Evolutionary conservation across 2,797 vertebrate genomes (phyloP).

Genomic region (Lithobates sylvaticus): DNA sequence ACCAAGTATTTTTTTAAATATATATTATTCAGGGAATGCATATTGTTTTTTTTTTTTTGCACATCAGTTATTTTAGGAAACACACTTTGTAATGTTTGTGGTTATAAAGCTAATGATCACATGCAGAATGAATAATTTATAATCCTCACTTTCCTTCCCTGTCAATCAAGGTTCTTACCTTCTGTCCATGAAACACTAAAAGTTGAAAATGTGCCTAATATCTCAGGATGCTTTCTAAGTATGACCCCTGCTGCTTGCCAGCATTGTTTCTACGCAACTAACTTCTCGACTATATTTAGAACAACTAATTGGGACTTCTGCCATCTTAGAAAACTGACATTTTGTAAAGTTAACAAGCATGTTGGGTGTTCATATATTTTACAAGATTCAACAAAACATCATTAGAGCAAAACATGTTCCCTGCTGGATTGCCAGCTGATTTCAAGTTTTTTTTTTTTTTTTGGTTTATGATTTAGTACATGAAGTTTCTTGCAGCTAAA

Average conservation of each 20-base stretch:
- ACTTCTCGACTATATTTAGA: slow-evolving; percentile 81
- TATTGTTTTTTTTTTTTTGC: background rate
- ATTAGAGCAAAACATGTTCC: slow-evolving; percentile 70
- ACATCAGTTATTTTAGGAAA: slow-evolving; percentile 9
- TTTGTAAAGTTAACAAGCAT: slow-evolving; percentile 80
- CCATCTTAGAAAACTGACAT: slow-evolving; percentile 80
- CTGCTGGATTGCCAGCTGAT: slow-evolving; percentile 72
- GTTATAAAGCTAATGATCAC: slow-evolving; percentile 72
- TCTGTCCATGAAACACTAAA: slow-evolving; percentile 72
- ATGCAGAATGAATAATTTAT: slow-evolving; percentile 79
- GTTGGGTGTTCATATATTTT: slow-evolving; percentile 77
- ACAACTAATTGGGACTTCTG: slow-evolving; percentile 85
- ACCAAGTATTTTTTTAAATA: background rate
- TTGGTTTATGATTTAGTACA: slow-evolving; percentile 38
- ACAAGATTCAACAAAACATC: slow-evolving; percentile 76
- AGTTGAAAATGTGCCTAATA: slow-evolving; percentile 75
- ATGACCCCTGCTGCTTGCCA: slow-evolving; percentile 75
- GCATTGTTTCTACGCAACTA: slow-evolving; percentile 73
- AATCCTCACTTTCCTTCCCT: slow-evolving; percentile 75
- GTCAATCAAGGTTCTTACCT: slow-evolving; percentile 78
- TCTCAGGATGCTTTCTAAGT: slow-evolving; percentile 78
- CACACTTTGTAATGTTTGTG: slow-evolving; percentile 6
- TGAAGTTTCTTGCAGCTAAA: slow-evolving; percentile 61
- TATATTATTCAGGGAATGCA: background rate
- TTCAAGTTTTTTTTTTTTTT: slow-evolving; percentile 64